Evolutionary conservation across 2,797 vertebrate genomes (phyloP).

Genomic region (Staurois parvus): DNA sequence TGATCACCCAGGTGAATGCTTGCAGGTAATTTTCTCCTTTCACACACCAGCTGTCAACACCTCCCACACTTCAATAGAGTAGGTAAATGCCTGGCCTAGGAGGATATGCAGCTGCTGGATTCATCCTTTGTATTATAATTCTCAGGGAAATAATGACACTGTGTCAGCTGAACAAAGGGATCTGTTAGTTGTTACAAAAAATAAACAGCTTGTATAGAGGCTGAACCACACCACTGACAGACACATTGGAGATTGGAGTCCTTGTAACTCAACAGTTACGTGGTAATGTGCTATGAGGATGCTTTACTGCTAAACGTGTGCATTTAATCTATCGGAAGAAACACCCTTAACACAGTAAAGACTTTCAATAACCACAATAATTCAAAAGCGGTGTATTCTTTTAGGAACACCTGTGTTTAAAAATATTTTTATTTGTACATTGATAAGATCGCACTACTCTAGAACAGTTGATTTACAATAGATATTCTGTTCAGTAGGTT

Average conservation of each 20-base stretch:
- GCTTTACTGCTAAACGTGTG: constrained; percentile 49
- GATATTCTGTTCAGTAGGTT: not conserved
- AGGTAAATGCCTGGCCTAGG: constrained; percentile 63
- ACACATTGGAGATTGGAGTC: constrained; percentile 23
- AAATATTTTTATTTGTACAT: not conserved
- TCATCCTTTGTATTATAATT: constrained; percentile 64
- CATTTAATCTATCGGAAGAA: not conserved
- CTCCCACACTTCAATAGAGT: constrained; percentile 53
- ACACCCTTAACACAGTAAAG: not conserved
- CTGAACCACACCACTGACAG: constrained; percentile 60
- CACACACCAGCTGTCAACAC: constrained; percentile 65
- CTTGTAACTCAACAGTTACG: constrained; percentile 49
- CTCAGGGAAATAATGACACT: constrained; percentile 64
- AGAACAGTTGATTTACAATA: not conserved
- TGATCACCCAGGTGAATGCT: constrained; percentile 46
- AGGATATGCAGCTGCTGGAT: constrained; percentile 61
- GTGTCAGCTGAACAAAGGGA: constrained; percentile 61
- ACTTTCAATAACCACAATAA: not conserved
- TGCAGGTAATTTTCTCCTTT: constrained; percentile 43
- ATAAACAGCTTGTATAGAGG: constrained; percentile 62
- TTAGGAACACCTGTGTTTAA: not conserved
- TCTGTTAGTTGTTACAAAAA: constrained; percentile 46
- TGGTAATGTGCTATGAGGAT: constrained; percentile 58
- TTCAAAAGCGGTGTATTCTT: not conserved
- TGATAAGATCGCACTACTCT: not conserved